Evolutionary conservation across 2,113 vertebrate species (phyloP), one percentile per base, ranked within the genome.

Genomic region (Thinocorus orbignyianus): DNA sequence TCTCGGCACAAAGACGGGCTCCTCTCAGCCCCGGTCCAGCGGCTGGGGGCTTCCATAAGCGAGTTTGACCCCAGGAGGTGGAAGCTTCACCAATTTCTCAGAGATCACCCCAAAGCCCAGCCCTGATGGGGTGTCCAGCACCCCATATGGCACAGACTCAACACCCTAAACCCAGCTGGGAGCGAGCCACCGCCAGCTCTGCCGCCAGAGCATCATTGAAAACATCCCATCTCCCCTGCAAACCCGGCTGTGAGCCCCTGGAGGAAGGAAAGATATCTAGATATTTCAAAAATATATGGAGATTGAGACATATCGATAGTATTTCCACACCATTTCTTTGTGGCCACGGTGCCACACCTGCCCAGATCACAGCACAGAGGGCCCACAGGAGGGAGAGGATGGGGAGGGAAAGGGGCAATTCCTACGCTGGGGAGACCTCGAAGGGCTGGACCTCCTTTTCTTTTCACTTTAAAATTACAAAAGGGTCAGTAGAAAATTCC

Each of bases 141-240:
- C 35, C 17, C 0, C 41, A 4, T 0, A 0, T 20, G 8, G 1
- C 20, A 3, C 0, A 1, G n/a, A 25, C 11, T 16, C 5, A 0
- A 5, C 54, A 3, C 26, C 52, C 74, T 82, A 62, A 61, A 69
- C 44, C 6, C 48, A 22, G 14, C 28, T 2, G 35, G 52, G 18
- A 7, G 1, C 2, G 16, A 41, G 41, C 41, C 41, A 41, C 14
- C 3, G 30, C 12, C 76, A 35, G 58, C 61, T 66, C 48, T 54
- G 37, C 77, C 46, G 10, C 0, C 0, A 58, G 64, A 65, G 3
- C 46, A 7, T 8, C 85, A 13, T 15, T 3, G 28, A 44, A 90
- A 6, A 23, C 74, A 44, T 3, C 31, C 8, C 17, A 1, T 10
- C 31, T 41, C 13, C 57, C 39, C 4, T 1, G 8, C 74, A 17